Conservation (phyloP, 2,113 vertebrate species). For the Pelecanus crispus region DNA sequence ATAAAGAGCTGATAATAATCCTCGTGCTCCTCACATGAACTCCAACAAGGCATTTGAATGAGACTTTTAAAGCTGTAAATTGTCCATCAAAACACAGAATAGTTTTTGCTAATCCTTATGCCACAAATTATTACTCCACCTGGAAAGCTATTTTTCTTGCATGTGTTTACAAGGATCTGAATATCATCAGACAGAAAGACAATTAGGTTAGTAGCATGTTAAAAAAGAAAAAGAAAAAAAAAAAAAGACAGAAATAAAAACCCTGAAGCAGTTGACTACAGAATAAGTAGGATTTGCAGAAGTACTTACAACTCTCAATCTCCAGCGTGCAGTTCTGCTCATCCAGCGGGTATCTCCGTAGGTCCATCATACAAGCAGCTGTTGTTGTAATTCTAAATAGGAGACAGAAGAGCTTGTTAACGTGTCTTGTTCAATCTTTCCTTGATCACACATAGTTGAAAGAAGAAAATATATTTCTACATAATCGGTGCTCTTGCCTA, state of each 20-base stretch:
- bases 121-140: conserved; percentile 31
- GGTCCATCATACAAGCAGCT: conserved; percentile 98
- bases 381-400: conserved; percentile 92
- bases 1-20: conserved; percentile 31
- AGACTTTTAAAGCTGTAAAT: conserved; percentile 42
- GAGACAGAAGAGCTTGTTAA: conserved; percentile 24
- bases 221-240: neutral
- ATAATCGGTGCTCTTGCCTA: neutral
- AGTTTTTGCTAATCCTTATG: conserved; percentile 11
- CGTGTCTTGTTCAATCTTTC: neutral
- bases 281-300: conserved; percentile 22
- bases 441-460: neutral
- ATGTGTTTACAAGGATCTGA: conserved; percentile 3
- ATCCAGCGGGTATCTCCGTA: conserved; percentile 91
- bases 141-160: conserved; percentile 12
- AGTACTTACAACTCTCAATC: conserved; percentile 95
- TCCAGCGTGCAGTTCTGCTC: conserved; percentile 96
- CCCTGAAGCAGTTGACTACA: neutral
- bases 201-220: neutral
- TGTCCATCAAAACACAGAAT: conserved; percentile 42
- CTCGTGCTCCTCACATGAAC: neutral
- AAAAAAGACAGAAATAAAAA: neutral
- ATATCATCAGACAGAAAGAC: neutral
- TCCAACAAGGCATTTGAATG: conserved; percentile 29
- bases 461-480: neutral